Conservation (phyloP, 2,888 invertebrate species). For the Rapana venosa region DNA sequence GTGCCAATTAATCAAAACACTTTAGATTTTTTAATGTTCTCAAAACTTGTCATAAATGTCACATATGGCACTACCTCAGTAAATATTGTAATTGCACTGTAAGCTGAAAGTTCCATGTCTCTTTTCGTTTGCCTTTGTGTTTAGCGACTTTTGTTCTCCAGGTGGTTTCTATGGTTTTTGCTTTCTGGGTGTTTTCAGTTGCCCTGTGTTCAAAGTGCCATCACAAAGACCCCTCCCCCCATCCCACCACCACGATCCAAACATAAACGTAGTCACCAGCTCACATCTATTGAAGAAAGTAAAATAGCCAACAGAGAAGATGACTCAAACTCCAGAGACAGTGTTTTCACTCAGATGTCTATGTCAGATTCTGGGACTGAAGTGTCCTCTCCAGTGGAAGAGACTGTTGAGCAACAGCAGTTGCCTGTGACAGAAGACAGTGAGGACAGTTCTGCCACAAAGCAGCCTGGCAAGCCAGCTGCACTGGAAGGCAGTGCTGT, state of each 20-base stretch:
- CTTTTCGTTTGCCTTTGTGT: not conserved
- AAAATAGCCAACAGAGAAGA: not conserved
- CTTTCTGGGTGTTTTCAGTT: slow-evolving; percentile 46
- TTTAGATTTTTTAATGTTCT: no score
- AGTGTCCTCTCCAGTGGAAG: not conserved
- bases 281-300: slow-evolving; percentile 17
- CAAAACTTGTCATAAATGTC: not conserved
- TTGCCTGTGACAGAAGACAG: not conserved
- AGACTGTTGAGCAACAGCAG: not conserved
- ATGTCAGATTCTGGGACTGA: not conserved
- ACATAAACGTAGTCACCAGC: slow-evolving; percentile 36
- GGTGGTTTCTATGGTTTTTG: slow-evolving; percentile 11
- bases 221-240: slow-evolving; percentile 37
- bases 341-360: not conserved
- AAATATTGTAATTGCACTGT: not conserved
- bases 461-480: not conserved
- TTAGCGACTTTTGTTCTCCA: not conserved
- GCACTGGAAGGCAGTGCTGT: not conserved
- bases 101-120: not conserved
- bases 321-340: not conserved
- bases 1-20: no score
- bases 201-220: slow-evolving; percentile 43
- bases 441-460: not conserved
- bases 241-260: slow-evolving; percentile 40
- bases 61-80: not conserved